phyloP scores from a whole-genome alignment of 2,888 invertebrate species.

The Athalia cordata region DNA sequence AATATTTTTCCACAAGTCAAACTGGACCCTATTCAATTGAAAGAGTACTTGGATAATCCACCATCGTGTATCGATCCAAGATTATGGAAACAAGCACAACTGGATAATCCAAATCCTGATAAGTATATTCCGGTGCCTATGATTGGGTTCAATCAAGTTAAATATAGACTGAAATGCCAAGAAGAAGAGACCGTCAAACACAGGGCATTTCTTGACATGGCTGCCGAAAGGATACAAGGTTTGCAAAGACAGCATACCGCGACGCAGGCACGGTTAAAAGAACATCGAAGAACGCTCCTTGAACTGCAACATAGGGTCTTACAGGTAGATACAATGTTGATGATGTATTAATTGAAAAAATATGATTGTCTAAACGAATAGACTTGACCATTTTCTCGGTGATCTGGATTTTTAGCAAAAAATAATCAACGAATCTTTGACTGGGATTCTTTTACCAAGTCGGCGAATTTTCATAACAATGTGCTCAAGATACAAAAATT shows the following conservation, averaged over 20 bases:
- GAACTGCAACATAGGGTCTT: slow-evolving; percentile 89
- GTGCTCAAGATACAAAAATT: not conserved
- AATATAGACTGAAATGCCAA: slow-evolving; percentile 89
- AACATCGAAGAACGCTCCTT: slow-evolving; percentile 87
- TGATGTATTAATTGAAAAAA: slow-evolving; percentile 18
- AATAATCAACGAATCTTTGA: not conserved
- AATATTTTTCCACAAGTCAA: slow-evolving; percentile 84
- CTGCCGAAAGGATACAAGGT: slow-evolving; percentile 85
- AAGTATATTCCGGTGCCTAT: slow-evolving; percentile 95
- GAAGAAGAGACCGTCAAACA: slow-evolving; percentile 90
- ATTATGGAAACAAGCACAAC: slow-evolving; percentile 96
- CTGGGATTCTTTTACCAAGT: no score
- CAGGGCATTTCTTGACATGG: slow-evolving; percentile 85
- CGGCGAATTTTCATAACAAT: no score
- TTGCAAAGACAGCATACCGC: slow-evolving; percentile 88
- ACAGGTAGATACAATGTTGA: slow-evolving; percentile 76
- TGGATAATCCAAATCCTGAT: slow-evolving; percentile 94
- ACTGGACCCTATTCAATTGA: slow-evolving; percentile 86
- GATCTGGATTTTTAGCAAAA: not conserved
- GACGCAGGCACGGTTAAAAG: slow-evolving; percentile 86
- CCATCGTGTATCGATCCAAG: slow-evolving; percentile 93
- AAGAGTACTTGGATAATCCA: slow-evolving; percentile 93
- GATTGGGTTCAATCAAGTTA: slow-evolving; percentile 90
- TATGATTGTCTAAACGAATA: not conserved
- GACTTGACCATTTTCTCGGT: not conserved